Conservation (phyloP, 1,140 invertebrate species). For the Lordiphosa clarofinis region DNA sequence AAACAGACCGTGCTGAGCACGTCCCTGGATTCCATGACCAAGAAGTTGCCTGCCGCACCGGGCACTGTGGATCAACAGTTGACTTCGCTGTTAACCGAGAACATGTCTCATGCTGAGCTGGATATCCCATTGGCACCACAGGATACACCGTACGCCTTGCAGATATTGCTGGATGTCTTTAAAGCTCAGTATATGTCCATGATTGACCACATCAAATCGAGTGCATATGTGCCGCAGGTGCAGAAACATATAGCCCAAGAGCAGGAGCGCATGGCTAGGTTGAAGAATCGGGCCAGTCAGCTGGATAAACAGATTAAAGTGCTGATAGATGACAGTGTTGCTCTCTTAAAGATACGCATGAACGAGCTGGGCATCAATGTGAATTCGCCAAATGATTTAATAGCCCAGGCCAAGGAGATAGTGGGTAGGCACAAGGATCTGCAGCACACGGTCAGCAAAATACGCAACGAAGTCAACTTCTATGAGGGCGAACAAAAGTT, state of each 20-base stretch:
- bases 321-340: conserved; percentile 94
- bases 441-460: conserved; percentile 90
- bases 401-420: conserved; percentile 95
- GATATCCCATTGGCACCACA: conserved; percentile 88
- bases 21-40: conserved; percentile 81
- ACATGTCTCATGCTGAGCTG: conserved; percentile 88
- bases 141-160: conserved; percentile 90
- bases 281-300: conserved; percentile 89
- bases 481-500: conserved; percentile 86
- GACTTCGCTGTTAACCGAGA: conserved; percentile 86
- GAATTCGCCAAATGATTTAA: conserved; percentile 89
- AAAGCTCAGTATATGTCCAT: conserved; percentile 91
- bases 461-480: conserved; percentile 88
- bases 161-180: conserved; percentile 91
- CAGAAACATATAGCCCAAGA: conserved; percentile 90
- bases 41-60: conserved; percentile 89
- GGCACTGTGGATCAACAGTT: conserved; percentile 94
- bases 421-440: conserved; percentile 94
- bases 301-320: conserved; percentile 95
- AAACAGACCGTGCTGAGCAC: conserved; percentile 94
- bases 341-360: conserved; percentile 92
- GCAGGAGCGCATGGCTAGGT: conserved; percentile 89
- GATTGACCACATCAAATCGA: conserved; percentile 89
- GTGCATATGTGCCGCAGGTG: conserved; percentile 86
- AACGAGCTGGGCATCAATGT: conserved; percentile 93